Evolutionary conservation across 2,797 vertebrate genomes (phyloP), one percentile per base, ranked within the genome.

Genomic region (Takifugu rubripes): DNA sequence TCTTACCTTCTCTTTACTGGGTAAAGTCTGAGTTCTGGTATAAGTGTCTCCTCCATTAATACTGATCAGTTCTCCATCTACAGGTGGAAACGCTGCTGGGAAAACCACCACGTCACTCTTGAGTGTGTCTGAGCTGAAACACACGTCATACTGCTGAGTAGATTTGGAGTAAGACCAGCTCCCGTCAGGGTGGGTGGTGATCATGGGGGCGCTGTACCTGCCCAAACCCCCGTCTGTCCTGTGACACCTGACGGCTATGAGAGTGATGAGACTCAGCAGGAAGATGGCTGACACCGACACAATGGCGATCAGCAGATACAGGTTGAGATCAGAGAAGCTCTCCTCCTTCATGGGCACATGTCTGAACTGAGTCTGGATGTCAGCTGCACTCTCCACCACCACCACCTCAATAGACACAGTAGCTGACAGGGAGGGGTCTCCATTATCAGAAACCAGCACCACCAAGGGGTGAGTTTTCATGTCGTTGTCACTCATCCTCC

Each of bases 381-480:
- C 71, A 68, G 65, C 61, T 49, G 54, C 42, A 45, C 25, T 61
- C 52, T 73, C 70, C 15, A 68, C 65, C 65, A 67, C 69, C 60
- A 67, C 52, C 60, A 72, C 70, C 5, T 72, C 89, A 70, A 94
- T 87, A 60, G 91, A 61, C 66, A 92, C 88, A 49, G 92, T 92
- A 9, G 92, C 87, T 65, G 92, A 92, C 44, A 94, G 85, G 0
- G 90, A 74, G 26, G 92, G 93, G 45, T 92, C 86, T 60, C 92
- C 92, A n/a, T 91, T 92, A 86, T 94, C 92, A 70, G 86, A 89
- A 3, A 94, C 92, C 45, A 91, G 61, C 68, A 93, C 89, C 0
- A 91, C 91, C 78, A 94, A 59, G 89, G 93, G 51, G 66, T 90
- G 36, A 91, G 69, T 49, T 74, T 73, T 70, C 31, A 79, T 82